Percentiles rank a stretch among this genome's conserved stretches.
These are phyloP conservation scores for Fissipunctia ypsillon DNA, from an alignment of 2,888 invertebrate genomes.

Conservation along the genomic window DNA sequence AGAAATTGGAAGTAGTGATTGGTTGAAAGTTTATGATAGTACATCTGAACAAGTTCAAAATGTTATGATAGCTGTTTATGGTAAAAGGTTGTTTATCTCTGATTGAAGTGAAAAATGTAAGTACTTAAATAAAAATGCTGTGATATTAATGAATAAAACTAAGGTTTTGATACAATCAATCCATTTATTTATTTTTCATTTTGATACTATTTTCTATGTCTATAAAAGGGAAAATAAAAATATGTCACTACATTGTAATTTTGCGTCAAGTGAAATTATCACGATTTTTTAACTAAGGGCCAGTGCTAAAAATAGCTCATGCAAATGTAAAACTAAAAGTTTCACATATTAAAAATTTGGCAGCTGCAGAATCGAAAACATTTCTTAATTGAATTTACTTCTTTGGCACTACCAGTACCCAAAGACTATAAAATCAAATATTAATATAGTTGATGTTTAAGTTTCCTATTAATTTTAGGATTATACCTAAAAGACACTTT, in stretches of 20 bases:
- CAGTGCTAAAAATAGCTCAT: slow-evolving; percentile 47
- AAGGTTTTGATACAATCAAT: slow-evolving; percentile 65
- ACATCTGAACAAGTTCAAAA: slow-evolving; percentile 92
- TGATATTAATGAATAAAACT: slow-evolving; percentile 61
- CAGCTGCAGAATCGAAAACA: slow-evolving; percentile 65
- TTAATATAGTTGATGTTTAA: too few relatives aligned
- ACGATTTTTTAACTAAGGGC: slow-evolving; percentile 36
- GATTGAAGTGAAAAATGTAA: slow-evolving; percentile 34
- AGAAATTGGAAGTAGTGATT: slow-evolving; percentile 81
- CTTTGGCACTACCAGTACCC: slow-evolving; percentile 50
- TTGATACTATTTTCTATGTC: slow-evolving; percentile 72
- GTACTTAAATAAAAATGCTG: slow-evolving; percentile 16
- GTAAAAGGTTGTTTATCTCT: slow-evolving; percentile 82
- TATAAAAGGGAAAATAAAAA: slow-evolving; percentile 64
- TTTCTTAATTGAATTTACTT: slow-evolving; percentile 31
- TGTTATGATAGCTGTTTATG: slow-evolving; percentile 92
- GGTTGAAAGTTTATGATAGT: slow-evolving; percentile 92
- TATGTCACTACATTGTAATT: slow-evolving; percentile 60
- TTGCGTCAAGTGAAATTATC: slow-evolving; percentile 54
- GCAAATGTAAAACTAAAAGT: slow-evolving; percentile 30
- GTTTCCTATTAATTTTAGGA: slow-evolving; percentile 44
- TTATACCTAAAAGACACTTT: slow-evolving; percentile 64
- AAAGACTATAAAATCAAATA: slow-evolving; percentile 36
- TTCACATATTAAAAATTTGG: slow-evolving; percentile 68
- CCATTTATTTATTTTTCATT: slow-evolving; percentile 75